Evolutionary conservation across 2,888 invertebrate species (phyloP), one percentile per base, ranked within the genome.

Genomic region (Blastobasis lacticolella): DNA sequence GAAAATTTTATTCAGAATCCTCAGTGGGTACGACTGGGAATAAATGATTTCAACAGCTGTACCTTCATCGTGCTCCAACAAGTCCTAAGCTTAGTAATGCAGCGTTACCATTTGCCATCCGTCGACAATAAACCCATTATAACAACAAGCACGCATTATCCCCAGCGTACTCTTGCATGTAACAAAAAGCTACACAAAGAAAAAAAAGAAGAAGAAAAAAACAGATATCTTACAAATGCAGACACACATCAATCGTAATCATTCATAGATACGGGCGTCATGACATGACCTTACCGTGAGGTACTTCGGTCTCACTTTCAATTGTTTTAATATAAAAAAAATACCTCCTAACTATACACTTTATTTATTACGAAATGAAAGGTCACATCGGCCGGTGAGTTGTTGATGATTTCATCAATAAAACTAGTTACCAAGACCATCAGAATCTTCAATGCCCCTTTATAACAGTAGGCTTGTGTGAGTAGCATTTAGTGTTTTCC

Each of bases 281-380:
- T 60, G 67, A 63, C 67, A 58, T 71, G 79, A 78, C 80, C 81
- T 80, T 75, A 76, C 54, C 54, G 54, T 55, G 58, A 64, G 68
- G 69, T 69, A 71, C 68, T 59, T 60, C 61, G 66, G 59, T 64
- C 69, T 72, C 71, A 75, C 82, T 82, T 81, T 81, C 84, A 80
- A 83, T 84, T 84, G 84, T 83, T 83, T 84, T 78, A 78, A 66
- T 71, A 69, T 72, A 74, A 73, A 70, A 67, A 64, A 56, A 61
- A 23, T 23, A 23, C 23, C 23, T 23, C 23, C 23, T 23, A 23
- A 23, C 23, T 48, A 62, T 57, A 54, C 55, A 57, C 61, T 64
- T 63, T 54, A 54, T 66, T 64, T 63, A 63, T 69, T 71, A 64
- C 66, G 63, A 68, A 71, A 70, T 69, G 61, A 79, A 78, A 82